Evolutionary conservation across 2,113 vertebrate species (phyloP).

Genomic region (Nettapus auritus): DNA sequence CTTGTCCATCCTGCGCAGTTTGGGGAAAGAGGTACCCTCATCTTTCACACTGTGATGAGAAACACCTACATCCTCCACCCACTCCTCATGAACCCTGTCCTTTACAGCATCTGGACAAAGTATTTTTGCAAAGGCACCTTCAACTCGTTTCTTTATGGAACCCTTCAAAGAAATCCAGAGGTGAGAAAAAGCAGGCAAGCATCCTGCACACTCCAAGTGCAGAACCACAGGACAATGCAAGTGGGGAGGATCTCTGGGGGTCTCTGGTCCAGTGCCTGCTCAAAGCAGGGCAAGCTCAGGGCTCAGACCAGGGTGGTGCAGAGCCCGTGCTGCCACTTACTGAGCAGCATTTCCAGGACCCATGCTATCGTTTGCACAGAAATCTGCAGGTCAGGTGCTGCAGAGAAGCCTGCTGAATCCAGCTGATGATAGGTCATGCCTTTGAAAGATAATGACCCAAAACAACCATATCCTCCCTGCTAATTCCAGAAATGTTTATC

Average conservation of each 20-base stretch:
- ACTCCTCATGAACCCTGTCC: background rate
- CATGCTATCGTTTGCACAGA: accelerated
- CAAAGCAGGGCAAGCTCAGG: background rate
- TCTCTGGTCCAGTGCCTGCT: background rate
- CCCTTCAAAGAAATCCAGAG: background rate
- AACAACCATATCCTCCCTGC: accelerated
- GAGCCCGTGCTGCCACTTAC: background rate
- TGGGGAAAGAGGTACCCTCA: background rate
- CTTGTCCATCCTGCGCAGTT: background rate
- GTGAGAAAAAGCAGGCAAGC: background rate
- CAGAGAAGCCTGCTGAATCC: background rate
- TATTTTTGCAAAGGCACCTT: background rate
- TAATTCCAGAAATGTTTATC: background rate
- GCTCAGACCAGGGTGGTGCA: too few relatives aligned
- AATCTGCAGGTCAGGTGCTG: background rate
- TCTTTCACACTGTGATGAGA: background rate
- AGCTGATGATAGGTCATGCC: background rate
- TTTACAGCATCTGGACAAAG: background rate
- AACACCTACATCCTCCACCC: background rate
- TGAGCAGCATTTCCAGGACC: background rate
- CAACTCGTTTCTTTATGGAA: background rate
- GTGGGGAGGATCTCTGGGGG: background rate
- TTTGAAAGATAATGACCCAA: background rate
- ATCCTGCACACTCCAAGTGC: background rate
- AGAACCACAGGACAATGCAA: background rate